Conservation (phyloP, 2,797 vertebrate species). For the Anisognathus igniventris region DNA sequence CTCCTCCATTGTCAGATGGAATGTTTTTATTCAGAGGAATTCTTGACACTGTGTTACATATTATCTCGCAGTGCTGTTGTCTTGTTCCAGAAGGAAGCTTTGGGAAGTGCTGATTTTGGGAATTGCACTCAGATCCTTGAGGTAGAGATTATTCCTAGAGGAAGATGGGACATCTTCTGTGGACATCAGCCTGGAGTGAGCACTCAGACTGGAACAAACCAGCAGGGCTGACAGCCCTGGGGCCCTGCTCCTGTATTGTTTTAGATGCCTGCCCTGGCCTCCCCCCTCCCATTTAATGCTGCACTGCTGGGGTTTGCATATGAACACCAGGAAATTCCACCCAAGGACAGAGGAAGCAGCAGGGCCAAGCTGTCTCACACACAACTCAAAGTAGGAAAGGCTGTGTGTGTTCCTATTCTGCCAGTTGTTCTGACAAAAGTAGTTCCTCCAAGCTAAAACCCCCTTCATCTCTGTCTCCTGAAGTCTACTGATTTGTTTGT, state of each 20-base stretch:
- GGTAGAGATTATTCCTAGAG: neutral
- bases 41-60: fast-evolving
- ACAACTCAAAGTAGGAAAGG: neutral
- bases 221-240: neutral
- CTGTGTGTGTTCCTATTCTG: neutral
- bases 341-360: neutral
- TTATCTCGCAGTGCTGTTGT: neutral
- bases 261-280: neutral
- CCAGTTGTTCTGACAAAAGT: neutral
- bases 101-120: neutral
- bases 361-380: neutral
- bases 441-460: neutral
- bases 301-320: neutral
- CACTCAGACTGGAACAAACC: neutral
- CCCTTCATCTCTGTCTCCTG: neutral
- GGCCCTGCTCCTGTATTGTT: neutral
- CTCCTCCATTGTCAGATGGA: neutral
- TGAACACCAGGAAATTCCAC: neutral
- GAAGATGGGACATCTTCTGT: neutral
- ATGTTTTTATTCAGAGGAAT: neutral
- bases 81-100: neutral
- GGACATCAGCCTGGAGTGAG: neutral
- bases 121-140: neutral
- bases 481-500: neutral
- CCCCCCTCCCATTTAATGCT: neutral